Evolutionary conservation across 2,113 vertebrate genomes (phyloP), one percentile per base, ranked within the genome.

Genomic region (Junco hyemalis): DNA sequence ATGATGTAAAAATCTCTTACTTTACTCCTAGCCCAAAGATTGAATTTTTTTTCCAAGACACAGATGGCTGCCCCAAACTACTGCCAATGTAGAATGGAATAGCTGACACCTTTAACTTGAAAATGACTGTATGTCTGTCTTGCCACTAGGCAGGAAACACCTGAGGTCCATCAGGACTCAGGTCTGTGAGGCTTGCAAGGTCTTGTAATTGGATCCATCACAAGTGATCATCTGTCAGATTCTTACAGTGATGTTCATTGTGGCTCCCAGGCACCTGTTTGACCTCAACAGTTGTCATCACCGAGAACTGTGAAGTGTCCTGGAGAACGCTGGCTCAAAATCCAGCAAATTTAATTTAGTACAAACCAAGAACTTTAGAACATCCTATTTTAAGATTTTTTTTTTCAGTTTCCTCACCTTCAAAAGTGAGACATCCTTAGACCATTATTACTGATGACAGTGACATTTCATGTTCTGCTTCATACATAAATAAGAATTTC

Each of bases 231-330:
- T 23, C 19, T 84, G 36, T 25, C 38, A 71, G 26, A 40, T 77
- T 59, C 56, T 76, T 60, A 18, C 0, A 0, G 31, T 56, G 31
- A 33, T 29, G 18, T 10, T 90, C 60, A 8, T 7, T 74, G 29
- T 68, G 76, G 40, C 42, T 85, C 38, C 31, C 17, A 36, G 57
- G 20, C 17, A 54, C n/a, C 7, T 71, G 4, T 36, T 68, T 63
- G 53, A 56, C 22, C 6, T 47, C 29, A 45, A 35, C 15, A 35
- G n/a, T 35, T 28, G 6, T 87, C n/a, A 35, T 18, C 51, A 66
- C 38, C 0, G 0, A 70, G 17, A 88, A 54, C 8, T 45, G 5
- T 42, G 14, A 29, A 68, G 18, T 40, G 24, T 82, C 66, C 47
- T 68, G 25, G 50, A 91, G 33, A 81, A 44, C n/a, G 50, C 8